Evolutionary conservation across 2,888 invertebrate species (phyloP).

Genomic region (Deroplatys truncata): DNA sequence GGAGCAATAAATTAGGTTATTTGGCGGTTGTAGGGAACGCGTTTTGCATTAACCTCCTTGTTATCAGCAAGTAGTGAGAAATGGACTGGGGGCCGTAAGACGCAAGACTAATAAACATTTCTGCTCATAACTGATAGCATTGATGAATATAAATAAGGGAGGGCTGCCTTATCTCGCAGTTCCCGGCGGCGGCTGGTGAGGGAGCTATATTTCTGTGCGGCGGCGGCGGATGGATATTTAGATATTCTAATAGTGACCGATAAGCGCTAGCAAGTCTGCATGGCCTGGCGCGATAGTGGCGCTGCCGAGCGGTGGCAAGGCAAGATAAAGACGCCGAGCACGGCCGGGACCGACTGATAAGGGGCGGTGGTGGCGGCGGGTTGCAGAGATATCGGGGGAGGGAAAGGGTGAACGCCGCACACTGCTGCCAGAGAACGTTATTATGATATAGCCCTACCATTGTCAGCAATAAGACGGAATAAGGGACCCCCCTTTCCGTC

Average conservation of each 20-base stretch:
- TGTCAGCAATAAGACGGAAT: background rate
- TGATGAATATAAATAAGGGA: conserved; percentile 35
- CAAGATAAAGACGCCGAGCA: conserved; percentile 13
- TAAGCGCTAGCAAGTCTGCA: conserved; percentile 34
- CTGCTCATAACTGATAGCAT: conserved; percentile 34
- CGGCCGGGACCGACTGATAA: background rate
- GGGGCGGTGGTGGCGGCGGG: conserved; percentile 4
- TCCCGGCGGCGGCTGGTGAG: background rate
- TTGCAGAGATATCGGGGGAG: conserved; percentile 23
- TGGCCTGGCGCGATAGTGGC: conserved; percentile 27
- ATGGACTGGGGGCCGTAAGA: conserved; percentile 33
- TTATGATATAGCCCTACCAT: background rate
- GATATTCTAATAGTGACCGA: conserved; percentile 41
- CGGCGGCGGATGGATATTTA: conserved; percentile 39
- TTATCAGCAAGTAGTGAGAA: conserved; percentile 34
- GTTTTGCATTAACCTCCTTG: background rate
- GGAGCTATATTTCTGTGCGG: conserved; percentile 31
- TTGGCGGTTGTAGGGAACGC: background rate
- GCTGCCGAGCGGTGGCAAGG: conserved; percentile 22
- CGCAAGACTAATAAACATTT: conserved; percentile 33
- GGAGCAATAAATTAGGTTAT: background rate
- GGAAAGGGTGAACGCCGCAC: background rate
- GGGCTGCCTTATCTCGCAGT: conserved; percentile 22
- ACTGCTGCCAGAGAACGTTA: background rate
- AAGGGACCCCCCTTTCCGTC: background rate